Conservation (phyloP, 37 sponge, comb jelly and placozoan species). For the Ianthella basta region DNA sequence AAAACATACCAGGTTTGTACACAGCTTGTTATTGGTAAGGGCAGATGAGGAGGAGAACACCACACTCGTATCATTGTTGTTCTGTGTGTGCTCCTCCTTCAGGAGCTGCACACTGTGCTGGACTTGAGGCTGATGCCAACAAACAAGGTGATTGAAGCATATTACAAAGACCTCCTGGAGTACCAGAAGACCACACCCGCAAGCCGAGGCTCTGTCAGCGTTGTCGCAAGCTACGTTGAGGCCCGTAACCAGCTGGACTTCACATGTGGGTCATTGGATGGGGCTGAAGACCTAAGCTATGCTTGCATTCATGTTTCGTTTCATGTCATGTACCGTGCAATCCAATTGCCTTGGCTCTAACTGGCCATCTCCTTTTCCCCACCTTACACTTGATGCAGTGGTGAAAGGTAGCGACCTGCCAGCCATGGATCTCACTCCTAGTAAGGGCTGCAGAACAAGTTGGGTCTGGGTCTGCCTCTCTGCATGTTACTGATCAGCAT, state of each 20-base stretch:
- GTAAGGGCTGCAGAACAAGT: neutral
- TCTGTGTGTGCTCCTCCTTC: too few relatives aligned
- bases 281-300: neutral
- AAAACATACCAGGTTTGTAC: conserved; percentile 37
- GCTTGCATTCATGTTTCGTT: neutral
- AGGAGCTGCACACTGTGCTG: neutral
- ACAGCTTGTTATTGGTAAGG: too few relatives aligned
- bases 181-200: conserved; percentile 1
- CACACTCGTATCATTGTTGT: too few relatives aligned
- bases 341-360: neutral
- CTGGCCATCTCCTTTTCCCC: neutral
- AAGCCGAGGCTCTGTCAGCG: neutral
- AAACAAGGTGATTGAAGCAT: neutral
- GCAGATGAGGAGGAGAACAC: too few relatives aligned
- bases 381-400: neutral
- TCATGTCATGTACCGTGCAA: neutral
- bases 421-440: neutral
- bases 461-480: too few relatives aligned
- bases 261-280: conserved; percentile 8
- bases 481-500: too few relatives aligned
- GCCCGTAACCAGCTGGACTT: neutral
- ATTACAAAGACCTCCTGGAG: neutral
- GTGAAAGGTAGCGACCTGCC: neutral
- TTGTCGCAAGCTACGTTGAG: neutral
- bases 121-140: neutral